Evolutionary conservation across 2,797 vertebrate genomes (phyloP).

Genomic region (Oreochromis mossambicus): DNA sequence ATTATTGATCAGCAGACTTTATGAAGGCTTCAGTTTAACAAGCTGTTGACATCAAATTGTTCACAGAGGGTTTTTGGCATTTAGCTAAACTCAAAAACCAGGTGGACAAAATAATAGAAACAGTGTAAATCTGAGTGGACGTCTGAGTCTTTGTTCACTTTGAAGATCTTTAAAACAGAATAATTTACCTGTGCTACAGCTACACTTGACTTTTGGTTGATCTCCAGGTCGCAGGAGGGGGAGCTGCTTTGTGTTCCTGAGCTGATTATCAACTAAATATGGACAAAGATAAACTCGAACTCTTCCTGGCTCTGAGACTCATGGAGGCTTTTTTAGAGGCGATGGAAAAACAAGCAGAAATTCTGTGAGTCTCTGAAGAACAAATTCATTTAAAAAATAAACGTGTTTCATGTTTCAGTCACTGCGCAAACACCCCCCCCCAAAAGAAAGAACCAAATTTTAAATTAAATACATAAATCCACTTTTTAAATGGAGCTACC

Average conservation of each 20-base stretch:
- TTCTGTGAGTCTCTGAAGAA: no score
- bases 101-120: background rate
- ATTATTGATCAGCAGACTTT: rapidly evolving
- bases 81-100: rapidly evolving
- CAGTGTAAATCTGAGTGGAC: rapidly evolving
- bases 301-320: no score
- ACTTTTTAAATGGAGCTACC: background rate
- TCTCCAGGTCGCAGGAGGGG: rapidly evolving
- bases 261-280: no score
- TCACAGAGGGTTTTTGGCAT: background rate
- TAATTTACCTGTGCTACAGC: rapidly evolving
- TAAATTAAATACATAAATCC: background rate
- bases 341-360: no score
- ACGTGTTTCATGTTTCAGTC: no score
- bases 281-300: rapidly evolving
- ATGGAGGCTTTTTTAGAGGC: no score
- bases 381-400: no score
- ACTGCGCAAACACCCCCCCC: no score
- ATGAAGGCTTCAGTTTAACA: background rate
- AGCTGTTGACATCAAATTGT: rapidly evolving
- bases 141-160: no score
- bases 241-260: no score
- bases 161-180: rapidly evolving
- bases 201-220: background rate
- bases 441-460: no score